Conservation (phyloP, 2,888 invertebrate species). For the Frankliniella fusca region DNA sequence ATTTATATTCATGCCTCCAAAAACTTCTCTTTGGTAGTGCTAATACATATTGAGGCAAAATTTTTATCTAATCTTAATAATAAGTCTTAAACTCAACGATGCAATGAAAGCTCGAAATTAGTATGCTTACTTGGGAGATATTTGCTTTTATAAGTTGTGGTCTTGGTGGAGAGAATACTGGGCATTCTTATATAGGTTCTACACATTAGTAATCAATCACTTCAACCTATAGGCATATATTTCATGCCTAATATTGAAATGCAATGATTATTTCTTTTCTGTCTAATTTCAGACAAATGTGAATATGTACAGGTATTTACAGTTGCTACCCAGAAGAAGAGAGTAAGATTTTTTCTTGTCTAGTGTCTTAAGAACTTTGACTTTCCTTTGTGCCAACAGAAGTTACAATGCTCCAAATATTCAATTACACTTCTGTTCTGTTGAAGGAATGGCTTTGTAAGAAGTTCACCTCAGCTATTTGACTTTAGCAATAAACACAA, state of each 20-base stretch:
- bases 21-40: background rate
- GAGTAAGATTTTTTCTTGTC: background rate
- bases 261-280: background rate
- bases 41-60: background rate
- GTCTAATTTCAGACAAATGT: background rate
- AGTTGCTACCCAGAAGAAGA: background rate
- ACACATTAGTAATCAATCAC: no score
- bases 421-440: background rate
- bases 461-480: background rate
- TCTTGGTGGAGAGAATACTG: no score
- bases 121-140: background rate
- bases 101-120: background rate
- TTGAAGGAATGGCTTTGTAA: conserved; percentile 2
- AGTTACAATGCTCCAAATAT: background rate
- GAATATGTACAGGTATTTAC: background rate
- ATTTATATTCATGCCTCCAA: background rate
- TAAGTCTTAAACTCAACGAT: background rate
- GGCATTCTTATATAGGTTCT: no score
- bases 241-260: no score
- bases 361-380: background rate
- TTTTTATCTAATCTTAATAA: background rate
- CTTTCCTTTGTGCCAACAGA: conserved; percentile 19
- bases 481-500: background rate
- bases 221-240: no score
- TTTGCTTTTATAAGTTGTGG: background rate